Conservation (phyloP, 2,888 invertebrate genomes). For the Eupithecia subumbrata region DNA sequence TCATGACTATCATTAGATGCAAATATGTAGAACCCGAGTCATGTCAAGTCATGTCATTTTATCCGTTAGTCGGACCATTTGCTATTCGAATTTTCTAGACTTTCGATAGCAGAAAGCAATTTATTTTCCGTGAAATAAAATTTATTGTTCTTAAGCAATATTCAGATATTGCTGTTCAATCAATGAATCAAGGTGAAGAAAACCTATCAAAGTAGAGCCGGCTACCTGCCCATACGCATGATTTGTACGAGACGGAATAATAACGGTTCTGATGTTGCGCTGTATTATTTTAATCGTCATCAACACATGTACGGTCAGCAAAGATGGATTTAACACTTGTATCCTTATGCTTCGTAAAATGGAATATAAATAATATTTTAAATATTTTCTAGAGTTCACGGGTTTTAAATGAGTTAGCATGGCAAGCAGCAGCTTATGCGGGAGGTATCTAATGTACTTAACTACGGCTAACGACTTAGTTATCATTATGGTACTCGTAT, state of each 20-base stretch:
- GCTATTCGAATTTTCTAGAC: background rate
- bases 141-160: background rate
- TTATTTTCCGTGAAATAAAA: background rate
- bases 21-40: background rate
- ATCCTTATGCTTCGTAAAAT: background rate
- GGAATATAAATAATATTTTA: background rate
- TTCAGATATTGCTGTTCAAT: conserved; percentile 16
- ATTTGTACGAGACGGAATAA: conserved; percentile 63
- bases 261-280: conserved; percentile 68
- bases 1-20: background rate
- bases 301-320: conserved; percentile 62
- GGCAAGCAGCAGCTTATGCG: no score
- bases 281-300: conserved; percentile 76
- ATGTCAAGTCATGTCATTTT: background rate
- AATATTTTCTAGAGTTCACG: background rate
- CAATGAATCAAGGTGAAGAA: conserved; percentile 35
- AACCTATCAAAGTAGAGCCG: conserved; percentile 37
- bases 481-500: no score
- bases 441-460: no score
- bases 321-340: background rate
- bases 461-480: background rate
- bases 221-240: conserved; percentile 58
- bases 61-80: background rate
- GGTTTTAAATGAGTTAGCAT: background rate
- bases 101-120: background rate